Evolutionary conservation across 2,888 invertebrate genomes (phyloP).

Genomic region (Caenorhabditis becei): DNA sequence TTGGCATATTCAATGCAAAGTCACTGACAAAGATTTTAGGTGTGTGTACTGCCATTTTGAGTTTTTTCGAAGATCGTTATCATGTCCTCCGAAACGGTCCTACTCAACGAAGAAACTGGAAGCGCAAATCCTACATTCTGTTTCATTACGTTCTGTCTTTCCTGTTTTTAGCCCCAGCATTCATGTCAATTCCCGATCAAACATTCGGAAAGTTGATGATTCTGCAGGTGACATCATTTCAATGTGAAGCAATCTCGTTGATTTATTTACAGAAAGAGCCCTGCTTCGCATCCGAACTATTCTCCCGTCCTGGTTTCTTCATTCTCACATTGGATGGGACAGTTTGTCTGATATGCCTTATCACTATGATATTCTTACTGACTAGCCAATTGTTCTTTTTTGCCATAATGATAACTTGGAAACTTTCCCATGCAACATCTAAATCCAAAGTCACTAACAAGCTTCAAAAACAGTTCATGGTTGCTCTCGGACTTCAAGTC

Average conservation of each 20-base stretch:
- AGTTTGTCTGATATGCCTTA: neutral
- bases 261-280: neutral
- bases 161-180: no score
- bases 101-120: neutral
- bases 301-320: conserved; percentile 26
- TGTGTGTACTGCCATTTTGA: neutral
- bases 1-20: neutral
- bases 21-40: neutral
- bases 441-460: neutral
- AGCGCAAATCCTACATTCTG: neutral
- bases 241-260: neutral
- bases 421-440: neutral
- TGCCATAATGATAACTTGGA: neutral
- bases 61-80: conserved; percentile 15
- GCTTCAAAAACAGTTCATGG: neutral
- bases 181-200: neutral
- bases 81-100: conserved; percentile 6
- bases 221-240: no score
- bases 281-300: conserved; percentile 16
- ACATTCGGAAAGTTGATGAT: no score
- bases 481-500: neutral
- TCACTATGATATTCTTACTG: neutral
- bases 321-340: conserved; percentile 15
- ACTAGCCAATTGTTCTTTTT: neutral
- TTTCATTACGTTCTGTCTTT: no score